These are phyloP conservation scores for Drosophila varians DNA, from an alignment of 1,140 invertebrate species.

Conservation along the genomic window DNA sequence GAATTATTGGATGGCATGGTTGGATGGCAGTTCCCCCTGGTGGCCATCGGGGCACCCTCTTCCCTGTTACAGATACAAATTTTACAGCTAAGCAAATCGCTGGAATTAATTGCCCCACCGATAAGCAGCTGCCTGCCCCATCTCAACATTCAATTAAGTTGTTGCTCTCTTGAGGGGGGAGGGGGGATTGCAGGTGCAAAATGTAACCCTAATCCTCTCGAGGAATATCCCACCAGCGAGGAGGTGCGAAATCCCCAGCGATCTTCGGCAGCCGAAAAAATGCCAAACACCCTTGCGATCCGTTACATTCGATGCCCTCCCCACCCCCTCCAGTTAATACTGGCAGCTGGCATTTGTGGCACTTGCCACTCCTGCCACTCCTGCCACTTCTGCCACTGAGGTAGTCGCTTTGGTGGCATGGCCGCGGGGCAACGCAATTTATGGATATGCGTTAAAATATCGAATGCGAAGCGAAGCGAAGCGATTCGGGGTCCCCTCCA, in stretches of 20 bases:
- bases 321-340: background rate
- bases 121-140: constrained; percentile 50
- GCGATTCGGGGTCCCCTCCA: background rate
- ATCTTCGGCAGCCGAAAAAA: constrained; percentile 64
- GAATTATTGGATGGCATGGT: background rate
- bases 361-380: background rate
- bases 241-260: constrained; percentile 55
- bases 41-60: no score
- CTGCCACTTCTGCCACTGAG: constrained; percentile 21
- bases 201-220: constrained; percentile 10
- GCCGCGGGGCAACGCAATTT: constrained; percentile 31
- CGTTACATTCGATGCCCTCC: constrained; percentile 15
- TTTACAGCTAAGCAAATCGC: constrained; percentile 70
- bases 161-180: background rate
- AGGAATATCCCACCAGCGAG: background rate
- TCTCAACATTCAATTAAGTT: constrained; percentile 48
- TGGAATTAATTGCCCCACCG: constrained; percentile 59
- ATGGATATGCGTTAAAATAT: constrained; percentile 21
- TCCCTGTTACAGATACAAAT: constrained; percentile 44
- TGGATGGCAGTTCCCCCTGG: background rate
- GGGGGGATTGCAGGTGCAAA: constrained; percentile 28
- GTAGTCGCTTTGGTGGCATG: constrained; percentile 39
- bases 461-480: no score
- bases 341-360: constrained; percentile 15
- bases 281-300: constrained; percentile 44